Evolutionary conservation across 2,888 invertebrate species (phyloP).

Genomic region (Catocala fraxini): DNA sequence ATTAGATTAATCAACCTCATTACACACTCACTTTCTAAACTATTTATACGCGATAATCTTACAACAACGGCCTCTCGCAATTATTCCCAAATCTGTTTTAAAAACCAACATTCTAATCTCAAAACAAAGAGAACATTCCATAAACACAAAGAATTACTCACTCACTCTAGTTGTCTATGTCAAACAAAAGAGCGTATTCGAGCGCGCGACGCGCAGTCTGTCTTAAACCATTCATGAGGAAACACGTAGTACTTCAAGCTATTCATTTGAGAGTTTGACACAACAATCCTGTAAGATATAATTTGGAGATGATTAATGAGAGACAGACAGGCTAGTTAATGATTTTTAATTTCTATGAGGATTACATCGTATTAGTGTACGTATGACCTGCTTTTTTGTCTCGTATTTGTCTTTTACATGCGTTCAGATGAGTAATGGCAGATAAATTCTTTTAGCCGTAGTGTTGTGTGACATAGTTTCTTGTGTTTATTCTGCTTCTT

Average conservation of each 20-base stretch:
- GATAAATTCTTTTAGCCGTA: conserved; percentile 41
- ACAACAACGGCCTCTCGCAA: conserved; percentile 5
- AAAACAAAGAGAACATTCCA: conserved; percentile 58
- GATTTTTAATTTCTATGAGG: conserved; percentile 73
- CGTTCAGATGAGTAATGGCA: conserved; percentile 47
- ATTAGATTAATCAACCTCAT: no score
- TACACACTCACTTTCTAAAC: conserved; percentile 13
- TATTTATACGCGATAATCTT: conserved; percentile 24
- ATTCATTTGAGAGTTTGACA: conserved; percentile 66
- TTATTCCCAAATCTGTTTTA: conserved; percentile 20
- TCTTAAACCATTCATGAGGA: conserved; percentile 58
- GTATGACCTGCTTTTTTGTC: conserved; percentile 53
- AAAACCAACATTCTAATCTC: conserved; percentile 45
- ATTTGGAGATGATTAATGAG: conserved; percentile 59
- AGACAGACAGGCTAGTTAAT: conserved; percentile 55
- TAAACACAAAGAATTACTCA: conserved; percentile 57
- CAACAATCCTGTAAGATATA: conserved; percentile 51
- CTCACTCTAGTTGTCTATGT: conserved; percentile 64
- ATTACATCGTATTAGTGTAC: conserved; percentile 67
- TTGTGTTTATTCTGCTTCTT: conserved; percentile 10
- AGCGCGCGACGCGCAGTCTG: conserved; percentile 71
- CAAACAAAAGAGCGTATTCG: conserved; percentile 62
- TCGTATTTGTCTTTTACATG: conserved; percentile 31
- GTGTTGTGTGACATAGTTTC: conserved; percentile 23
- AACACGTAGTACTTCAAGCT: conserved; percentile 55